Percentiles rank a stretch among this genome's conserved stretches.
Evolutionary conservation across 2,888 invertebrate species (phyloP).

Genomic region (Metellina segmentata): DNA sequence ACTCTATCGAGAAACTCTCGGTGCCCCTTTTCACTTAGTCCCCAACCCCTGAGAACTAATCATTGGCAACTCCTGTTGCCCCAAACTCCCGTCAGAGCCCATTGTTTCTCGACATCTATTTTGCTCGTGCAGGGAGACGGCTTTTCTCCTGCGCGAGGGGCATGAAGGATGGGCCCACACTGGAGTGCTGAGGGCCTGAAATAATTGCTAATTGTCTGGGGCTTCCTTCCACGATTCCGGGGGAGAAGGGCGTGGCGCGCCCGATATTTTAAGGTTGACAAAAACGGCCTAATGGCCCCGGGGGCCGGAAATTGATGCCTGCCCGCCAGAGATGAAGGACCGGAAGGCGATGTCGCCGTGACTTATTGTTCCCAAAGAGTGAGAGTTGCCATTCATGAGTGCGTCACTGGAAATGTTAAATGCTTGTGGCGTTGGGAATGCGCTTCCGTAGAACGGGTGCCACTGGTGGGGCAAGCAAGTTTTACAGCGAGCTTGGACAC

Average conservation of each 20-base stretch:
- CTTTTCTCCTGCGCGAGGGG: not conserved
- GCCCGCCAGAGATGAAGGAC: slow-evolving; percentile 41
- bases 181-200: slow-evolving; percentile 65
- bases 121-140: slow-evolving; percentile 10
- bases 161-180: slow-evolving; percentile 58
- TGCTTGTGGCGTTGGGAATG: not conserved
- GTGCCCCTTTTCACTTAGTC: slow-evolving; percentile 3
- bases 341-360: slow-evolving; percentile 17
- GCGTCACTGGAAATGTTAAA: not conserved
- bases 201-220: slow-evolving; percentile 71
- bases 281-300: slow-evolving; percentile 53
- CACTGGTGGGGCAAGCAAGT: no score
- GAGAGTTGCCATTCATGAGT: slow-evolving; percentile 6
- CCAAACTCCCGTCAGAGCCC: slow-evolving; percentile 54
- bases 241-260: slow-evolving; percentile 51
- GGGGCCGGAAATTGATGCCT: slow-evolving; percentile 64
- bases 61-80: slow-evolving; percentile 74
- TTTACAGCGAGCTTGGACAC: no score
- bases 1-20: not conserved
- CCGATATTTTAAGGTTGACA: slow-evolving; percentile 55
- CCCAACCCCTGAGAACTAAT: slow-evolving; percentile 42
- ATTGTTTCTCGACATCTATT: slow-evolving; percentile 75
- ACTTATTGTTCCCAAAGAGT: not conserved
- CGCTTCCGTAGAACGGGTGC: not conserved
- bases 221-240: slow-evolving; percentile 11